Percentiles rank a stretch among this genome's conserved stretches.
Conservation (phyloP, 1,140 invertebrate genomes). For the Stegodyphus mimosarum region DNA sequence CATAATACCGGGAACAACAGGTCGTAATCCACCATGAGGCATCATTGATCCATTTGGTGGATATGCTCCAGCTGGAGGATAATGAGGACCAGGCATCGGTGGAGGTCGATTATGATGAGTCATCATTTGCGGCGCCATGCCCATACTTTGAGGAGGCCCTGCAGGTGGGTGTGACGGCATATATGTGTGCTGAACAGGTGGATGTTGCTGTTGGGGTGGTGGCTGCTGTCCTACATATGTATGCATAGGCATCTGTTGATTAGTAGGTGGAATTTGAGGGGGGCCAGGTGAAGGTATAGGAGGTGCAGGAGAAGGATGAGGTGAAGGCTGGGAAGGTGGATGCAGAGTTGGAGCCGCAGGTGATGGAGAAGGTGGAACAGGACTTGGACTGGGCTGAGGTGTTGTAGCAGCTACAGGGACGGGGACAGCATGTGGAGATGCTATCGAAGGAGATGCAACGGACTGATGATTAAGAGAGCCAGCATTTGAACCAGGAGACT, state of each 20-base stretch:
- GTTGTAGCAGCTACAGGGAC: constrained; percentile 46
- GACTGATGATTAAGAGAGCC: constrained; percentile 40
- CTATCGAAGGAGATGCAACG: constrained; percentile 46
- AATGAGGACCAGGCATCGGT: constrained; percentile 43
- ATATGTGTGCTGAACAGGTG: constrained; percentile 32
- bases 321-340: constrained; percentile 34
- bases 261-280: constrained; percentile 43
- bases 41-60: constrained; percentile 53
- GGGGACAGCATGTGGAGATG: constrained; percentile 50
- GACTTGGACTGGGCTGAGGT: constrained; percentile 46
- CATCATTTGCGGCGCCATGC: constrained; percentile 53
- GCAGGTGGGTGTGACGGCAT: constrained; percentile 46
- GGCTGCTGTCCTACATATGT: constrained; percentile 58
- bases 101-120: constrained; percentile 35
- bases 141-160: constrained; percentile 43
- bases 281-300: constrained; percentile 48
- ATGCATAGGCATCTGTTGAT: constrained; percentile 43
- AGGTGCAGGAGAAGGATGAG: constrained; percentile 51
- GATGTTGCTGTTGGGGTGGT: constrained; percentile 57
- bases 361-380: constrained; percentile 49
- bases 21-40: constrained; percentile 37
- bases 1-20: constrained; percentile 47
- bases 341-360: constrained; percentile 50
- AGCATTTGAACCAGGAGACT: constrained; percentile 31
- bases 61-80: constrained; percentile 42